phyloP scores from a whole-genome alignment of 2,797 vertebrate species.

The Molossus alvarezi region DNA sequence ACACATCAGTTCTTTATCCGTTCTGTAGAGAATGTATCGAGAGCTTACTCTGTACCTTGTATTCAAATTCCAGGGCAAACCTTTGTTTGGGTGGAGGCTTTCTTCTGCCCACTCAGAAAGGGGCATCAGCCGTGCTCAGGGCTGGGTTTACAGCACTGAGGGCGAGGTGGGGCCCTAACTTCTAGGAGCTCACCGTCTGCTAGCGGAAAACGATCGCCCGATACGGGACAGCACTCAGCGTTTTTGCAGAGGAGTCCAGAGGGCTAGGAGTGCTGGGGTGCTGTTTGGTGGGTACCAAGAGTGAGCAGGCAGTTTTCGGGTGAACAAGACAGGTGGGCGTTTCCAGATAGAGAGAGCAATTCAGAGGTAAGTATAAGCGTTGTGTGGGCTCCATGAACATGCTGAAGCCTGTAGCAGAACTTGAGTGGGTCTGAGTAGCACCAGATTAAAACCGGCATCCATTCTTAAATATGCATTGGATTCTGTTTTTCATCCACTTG shows the following conservation, averaged over 20 bases:
- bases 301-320: neutral
- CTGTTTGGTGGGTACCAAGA: neutral
- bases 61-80: slow-evolving; percentile 35
- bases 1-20: neutral
- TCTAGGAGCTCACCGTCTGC: neutral
- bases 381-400: neutral
- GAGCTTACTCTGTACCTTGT: neutral
- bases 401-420: neutral
- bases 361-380: neutral
- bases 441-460: neutral
- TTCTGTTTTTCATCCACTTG: neutral
- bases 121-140: neutral
- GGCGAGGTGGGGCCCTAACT: neutral
- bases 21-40: slow-evolving; percentile 37
- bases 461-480: neutral
- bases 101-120: slow-evolving; percentile 13
- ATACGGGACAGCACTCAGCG: neutral
- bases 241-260: neutral
- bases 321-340: neutral
- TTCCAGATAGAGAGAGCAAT: neutral
- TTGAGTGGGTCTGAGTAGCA: neutral
- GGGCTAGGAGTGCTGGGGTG: neutral
- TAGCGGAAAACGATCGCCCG: neutral
- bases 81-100: neutral
- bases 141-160: neutral